Evolutionary conservation across 2,797 vertebrate species (phyloP).

Genomic region (Gymnodraco acuticeps): DNA sequence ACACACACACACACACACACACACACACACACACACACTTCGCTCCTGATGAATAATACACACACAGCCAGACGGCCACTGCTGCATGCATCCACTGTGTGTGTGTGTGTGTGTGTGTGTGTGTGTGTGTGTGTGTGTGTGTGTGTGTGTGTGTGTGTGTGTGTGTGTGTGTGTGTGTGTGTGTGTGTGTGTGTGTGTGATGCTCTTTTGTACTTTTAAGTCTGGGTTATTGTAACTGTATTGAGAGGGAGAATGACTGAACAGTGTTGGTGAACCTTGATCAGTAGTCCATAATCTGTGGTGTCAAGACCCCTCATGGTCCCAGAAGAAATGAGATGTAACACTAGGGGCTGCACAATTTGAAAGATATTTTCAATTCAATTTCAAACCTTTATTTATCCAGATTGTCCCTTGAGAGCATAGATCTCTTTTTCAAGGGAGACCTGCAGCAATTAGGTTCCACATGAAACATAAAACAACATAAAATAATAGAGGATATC

Average conservation of each 20-base stretch:
- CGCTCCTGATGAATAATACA: slow-evolving; percentile 85
- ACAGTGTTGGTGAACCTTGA: not conserved
- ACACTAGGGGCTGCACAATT: no score
- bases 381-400: no score
- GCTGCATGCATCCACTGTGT: slow-evolving; percentile 42
- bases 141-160: no score
- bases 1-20: slow-evolving; percentile 1
- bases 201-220: not conserved
- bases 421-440: no score
- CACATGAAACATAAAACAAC: no score
- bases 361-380: no score
- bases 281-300: not conserved
- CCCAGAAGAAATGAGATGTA: not conserved
- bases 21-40: slow-evolving; percentile 52
- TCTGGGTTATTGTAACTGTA: slow-evolving; percentile 9
- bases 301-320: not conserved
- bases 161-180: not conserved
- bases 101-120: not conserved
- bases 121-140: no score
- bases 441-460: no score
- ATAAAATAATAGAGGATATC: no score
- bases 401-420: no score
- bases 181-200: not conserved
- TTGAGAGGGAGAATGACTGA: not conserved
- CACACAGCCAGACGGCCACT: slow-evolving; percentile 76